Percentiles rank a stretch among this genome's conserved stretches.
These are phyloP conservation scores for pig (Sus scrofa) DNA, from an alignment of 2,113 vertebrate species.

Conservation along the genomic window DNA sequence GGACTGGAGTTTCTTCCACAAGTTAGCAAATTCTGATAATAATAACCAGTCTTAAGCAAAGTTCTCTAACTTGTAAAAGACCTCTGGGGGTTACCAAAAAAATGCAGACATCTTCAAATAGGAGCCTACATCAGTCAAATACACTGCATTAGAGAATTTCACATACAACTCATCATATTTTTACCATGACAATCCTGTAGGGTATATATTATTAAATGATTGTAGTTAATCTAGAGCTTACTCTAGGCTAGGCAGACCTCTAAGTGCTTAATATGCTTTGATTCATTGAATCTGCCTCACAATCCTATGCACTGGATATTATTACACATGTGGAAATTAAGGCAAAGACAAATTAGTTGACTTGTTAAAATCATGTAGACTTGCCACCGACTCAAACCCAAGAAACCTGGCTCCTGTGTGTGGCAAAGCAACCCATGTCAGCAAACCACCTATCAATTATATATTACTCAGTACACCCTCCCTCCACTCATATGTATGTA, in stretches of 20 bases:
- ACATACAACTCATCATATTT: not conserved
- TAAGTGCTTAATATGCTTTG: not conserved
- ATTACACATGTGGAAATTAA: not conserved
- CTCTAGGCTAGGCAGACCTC: not conserved
- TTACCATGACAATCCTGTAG: not conserved
- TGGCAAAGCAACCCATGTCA: not conserved
- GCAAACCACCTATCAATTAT: not conserved
- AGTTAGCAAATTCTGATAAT: not conserved
- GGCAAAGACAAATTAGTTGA: not conserved
- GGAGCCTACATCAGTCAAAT: not conserved
- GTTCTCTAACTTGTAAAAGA: constrained; percentile 9
- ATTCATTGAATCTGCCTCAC: not conserved
- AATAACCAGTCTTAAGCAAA: not conserved
- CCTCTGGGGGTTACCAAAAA: not conserved
- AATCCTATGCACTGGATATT: not conserved
- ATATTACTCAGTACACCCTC: not conserved
- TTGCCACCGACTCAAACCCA: constrained; percentile 16
- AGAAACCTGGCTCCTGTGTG: not conserved
- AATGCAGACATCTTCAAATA: not conserved
- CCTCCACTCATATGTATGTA: not conserved
- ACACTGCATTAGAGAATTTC: not conserved
- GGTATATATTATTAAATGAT: not conserved
- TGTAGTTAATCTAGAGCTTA: not conserved
- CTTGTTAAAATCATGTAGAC: not conserved
- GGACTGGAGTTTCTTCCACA: not conserved